Evolutionary conservation across 2,888 invertebrate species (phyloP), one percentile per base, ranked within the genome.

Genomic region (Chaitophorus viminalis): DNA sequence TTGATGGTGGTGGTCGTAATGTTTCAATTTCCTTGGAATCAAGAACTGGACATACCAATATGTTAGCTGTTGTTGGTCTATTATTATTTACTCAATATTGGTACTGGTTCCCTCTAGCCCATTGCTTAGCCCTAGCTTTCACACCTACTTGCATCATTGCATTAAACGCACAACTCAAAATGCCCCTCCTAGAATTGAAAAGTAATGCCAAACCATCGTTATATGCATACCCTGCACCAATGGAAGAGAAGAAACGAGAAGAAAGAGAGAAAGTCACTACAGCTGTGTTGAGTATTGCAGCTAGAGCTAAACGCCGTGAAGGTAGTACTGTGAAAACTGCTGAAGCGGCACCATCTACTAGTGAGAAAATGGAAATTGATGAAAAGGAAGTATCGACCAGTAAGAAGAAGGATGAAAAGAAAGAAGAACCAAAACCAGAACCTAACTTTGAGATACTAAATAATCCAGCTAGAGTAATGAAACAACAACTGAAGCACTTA

Each of bases 61-160:
- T 99, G 95, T 93, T 97, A 89, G 98, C 98, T 0, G 98, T 99
- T 2, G 99, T 99, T 3, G 99, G 99, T 46, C 96, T 98, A 93
- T 93, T 99, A 86, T 97, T 99, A 0, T 99, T 99, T 92, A 98
- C 98, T 0, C 99, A 99, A 92, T 99, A 99, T 92, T 99, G 99
- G 99, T 99, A 99, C 92, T 99, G 99, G 99, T 99, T 98, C 94
- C 99, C 99, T 0, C 93, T 99, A 90, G 96, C 98, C 0, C 98
- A 99, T 91, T 99, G 99, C 91, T 93, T 99, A 87, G 97, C 98
- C 0, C 92, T 99, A 89, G 97, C 99, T 9, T 99, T 99, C 91
- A 97, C 97, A 1, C 99, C 99, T 2, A 99, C 99, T 3, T 97
- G 97, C 91, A 92, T 99, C 65, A 98, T 99, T 91, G 98, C 96